Evolutionary conservation across 2,113 vertebrate species (phyloP).

Genomic region (Alethe diademata): DNA sequence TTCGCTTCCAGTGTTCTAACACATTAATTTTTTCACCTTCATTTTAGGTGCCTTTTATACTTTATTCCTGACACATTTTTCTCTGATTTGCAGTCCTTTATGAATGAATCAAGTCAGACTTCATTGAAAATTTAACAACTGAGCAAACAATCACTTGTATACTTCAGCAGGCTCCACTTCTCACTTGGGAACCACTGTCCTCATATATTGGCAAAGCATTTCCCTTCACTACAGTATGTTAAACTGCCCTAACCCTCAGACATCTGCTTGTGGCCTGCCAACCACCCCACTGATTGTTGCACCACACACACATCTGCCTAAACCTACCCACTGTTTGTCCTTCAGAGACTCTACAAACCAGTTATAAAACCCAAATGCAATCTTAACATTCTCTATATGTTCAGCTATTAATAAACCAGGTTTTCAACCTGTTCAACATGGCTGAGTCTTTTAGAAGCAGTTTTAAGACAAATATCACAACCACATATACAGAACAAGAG

Average conservation of each 20-base stretch:
- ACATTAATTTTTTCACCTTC: background rate
- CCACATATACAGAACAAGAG: background rate
- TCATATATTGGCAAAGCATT: background rate
- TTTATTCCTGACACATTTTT: background rate
- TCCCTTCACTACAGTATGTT: background rate
- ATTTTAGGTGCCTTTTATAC: background rate
- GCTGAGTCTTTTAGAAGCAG: background rate
- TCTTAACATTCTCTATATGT: background rate
- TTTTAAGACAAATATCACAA: background rate
- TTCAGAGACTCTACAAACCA: background rate
- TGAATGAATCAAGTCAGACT: background rate
- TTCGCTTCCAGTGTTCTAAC: background rate
- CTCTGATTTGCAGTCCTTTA: background rate
- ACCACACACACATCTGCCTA: background rate
- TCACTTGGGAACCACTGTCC: background rate
- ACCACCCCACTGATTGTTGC: background rate
- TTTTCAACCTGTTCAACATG: background rate
- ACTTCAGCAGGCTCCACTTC: background rate
- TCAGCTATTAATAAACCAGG: background rate
- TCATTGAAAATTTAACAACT: constrained; percentile 23
- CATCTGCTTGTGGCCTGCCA: fast-evolving
- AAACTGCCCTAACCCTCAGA: background rate
- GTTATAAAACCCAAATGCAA: background rate
- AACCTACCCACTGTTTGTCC: background rate
- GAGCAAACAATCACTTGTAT: constrained; percentile 7